phyloP scores from a whole-genome alignment of 2,113 vertebrate genomes.

The Channa maculata region DNA sequence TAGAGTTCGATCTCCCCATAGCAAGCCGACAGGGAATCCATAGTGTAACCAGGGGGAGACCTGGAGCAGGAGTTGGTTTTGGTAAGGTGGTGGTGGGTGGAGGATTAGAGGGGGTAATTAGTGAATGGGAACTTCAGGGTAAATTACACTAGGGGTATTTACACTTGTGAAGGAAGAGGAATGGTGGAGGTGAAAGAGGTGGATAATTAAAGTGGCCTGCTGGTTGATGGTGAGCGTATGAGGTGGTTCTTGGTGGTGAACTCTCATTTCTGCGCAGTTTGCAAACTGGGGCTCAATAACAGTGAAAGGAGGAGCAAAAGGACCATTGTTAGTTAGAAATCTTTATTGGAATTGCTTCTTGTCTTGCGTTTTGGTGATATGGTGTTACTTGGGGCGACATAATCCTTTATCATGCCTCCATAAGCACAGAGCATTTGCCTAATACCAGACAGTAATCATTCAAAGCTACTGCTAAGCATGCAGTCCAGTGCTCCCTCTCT shows the following conservation, averaged over 20 bases:
- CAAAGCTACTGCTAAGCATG: conserved; percentile 63
- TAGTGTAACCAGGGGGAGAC: conserved; percentile 70
- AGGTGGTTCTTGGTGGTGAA: not conserved
- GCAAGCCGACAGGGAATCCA: conserved; percentile 81
- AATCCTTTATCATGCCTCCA: conserved; percentile 67
- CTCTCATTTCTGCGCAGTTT: conserved; percentile 11
- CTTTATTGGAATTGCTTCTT: conserved; percentile 43
- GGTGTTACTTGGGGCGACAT: conserved; percentile 57
- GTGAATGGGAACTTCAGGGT: conserved; percentile 61
- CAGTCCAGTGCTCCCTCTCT: conserved; percentile 16
- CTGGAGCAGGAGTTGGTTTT: conserved; percentile 61
- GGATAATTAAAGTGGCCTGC: conserved; percentile 48
- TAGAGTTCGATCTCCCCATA: conserved; percentile 82
- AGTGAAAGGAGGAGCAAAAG: not conserved
- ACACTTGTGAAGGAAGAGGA: conserved; percentile 43
- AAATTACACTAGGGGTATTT: conserved; percentile 70
- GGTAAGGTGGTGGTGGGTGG: conserved; percentile 22
- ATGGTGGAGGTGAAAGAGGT: conserved; percentile 3
- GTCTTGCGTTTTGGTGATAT: conserved; percentile 63
- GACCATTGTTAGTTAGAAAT: conserved; percentile 41
- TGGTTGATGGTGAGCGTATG: conserved; percentile 27
- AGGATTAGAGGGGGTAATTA: conserved; percentile 69
- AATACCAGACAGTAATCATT: conserved; percentile 71
- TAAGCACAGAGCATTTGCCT: conserved; percentile 66
- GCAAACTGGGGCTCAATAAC: not conserved